Evolutionary conservation across 2,113 vertebrate genomes (phyloP), one percentile per base, ranked within the genome.

Genomic region (Nothocercus nigrocapillus): DNA sequence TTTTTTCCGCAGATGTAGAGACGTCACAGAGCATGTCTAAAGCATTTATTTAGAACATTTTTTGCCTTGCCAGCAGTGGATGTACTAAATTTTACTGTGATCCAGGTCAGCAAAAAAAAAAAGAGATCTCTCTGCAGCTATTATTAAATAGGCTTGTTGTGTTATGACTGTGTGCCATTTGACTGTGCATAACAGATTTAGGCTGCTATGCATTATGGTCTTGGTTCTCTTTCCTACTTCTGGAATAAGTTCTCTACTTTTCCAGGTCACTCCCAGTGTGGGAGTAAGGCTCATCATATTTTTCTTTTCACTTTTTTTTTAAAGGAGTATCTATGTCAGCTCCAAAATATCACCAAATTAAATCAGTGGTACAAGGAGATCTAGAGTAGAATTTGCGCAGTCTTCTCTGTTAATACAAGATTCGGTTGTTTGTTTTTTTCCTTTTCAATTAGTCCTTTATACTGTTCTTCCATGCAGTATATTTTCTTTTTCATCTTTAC

Each of bases 1-100:
- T n/a, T n/a, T n/a, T n/a, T 0, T 0, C 3, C 6, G 45, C 0
- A 0, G 18, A 11, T 28, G 28, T 6, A 21, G 44, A 27, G 16
- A 69, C 7, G 4, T 7, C 51, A 30, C 6, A 42, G 56, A 63
- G 63, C 1, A 2, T 0, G 1, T 7, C 2, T 1, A 69, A 56
- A 42, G 8, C 13, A 3, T 38, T 80, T 77, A 56, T 77, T 78
- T 28, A 68, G 16, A 68, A 34, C 13, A 76, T 28, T 0, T 0
- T 82, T 74, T 79, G 11, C 53, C 66, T 61, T 69, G 7, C 64
- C 56, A 84, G 69, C 53, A 47, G 47, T 2, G 5, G 51, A 8
- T 19, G 7, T 16, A 9, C 80, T 62, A 76, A 93, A 76, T 0
- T 45, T 61, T 47, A 5, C 30, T 0, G 1, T 70, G 14, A 80